Conservation (phyloP, 2,797 vertebrate genomes). For the Pelochelys cantorii region DNA sequence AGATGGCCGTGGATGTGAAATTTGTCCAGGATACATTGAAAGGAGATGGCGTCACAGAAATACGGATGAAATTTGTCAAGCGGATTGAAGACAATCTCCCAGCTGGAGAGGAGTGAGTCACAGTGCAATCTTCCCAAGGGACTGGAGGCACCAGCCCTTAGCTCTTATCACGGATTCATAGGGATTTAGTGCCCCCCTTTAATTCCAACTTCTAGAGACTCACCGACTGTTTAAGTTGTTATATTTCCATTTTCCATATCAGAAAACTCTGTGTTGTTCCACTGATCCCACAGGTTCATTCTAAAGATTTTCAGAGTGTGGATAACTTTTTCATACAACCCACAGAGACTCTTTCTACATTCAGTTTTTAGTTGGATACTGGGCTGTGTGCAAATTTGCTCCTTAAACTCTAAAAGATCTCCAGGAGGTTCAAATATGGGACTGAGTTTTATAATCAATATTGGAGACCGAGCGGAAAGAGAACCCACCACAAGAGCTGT, state of each 20-base stretch:
- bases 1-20: constrained; percentile 98
- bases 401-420: constrained; percentile 35
- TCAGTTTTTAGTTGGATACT: constrained; percentile 30
- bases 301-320: constrained; percentile 60
- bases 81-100: constrained; percentile 98
- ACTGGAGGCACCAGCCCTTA: constrained; percentile 31
- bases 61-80: constrained; percentile 98
- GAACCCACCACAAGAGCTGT: neutral
- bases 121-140: neutral
- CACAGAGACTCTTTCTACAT: constrained; percentile 23
- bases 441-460: neutral
- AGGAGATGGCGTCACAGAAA: constrained; percentile 97
- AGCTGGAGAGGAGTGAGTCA: constrained; percentile 88
- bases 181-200: constrained; percentile 41
- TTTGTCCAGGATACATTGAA: constrained; percentile 96
- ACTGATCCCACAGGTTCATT: constrained; percentile 58
- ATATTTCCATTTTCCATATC: constrained; percentile 64
- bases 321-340: constrained; percentile 43
- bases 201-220: constrained; percentile 46
- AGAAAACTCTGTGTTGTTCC: constrained; percentile 47
- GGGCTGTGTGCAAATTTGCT: constrained; percentile 21
- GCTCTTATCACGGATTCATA: constrained; percentile 6
- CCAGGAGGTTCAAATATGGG: neutral
- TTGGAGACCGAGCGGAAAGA: neutral
- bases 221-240: constrained; percentile 73